phyloP scores from a whole-genome alignment of 2,888 invertebrate genomes.

The Caenorhabditis afra region DNA sequence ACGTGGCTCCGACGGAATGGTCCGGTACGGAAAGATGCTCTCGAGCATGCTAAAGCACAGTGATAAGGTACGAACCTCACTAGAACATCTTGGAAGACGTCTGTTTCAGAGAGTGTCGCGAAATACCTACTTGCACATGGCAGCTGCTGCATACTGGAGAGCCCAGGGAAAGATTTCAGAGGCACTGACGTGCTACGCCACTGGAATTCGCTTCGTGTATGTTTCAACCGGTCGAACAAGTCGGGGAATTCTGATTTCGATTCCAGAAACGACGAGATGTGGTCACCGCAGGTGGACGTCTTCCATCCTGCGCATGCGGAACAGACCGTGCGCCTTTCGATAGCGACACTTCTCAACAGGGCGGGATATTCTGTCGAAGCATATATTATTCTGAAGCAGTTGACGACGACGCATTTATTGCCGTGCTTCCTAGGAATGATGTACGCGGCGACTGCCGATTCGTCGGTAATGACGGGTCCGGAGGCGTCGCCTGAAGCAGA shows the following conservation, averaged over 20 bases:
- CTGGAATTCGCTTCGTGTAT: constrained; percentile 51
- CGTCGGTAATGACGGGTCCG: constrained; percentile 54
- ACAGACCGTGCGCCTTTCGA: constrained; percentile 36
- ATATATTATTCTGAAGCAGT: constrained; percentile 44
- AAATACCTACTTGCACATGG: constrained; percentile 62
- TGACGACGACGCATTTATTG: constrained; percentile 5
- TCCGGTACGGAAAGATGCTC: constrained; percentile 49
- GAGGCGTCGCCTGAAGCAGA: constrained; percentile 29
- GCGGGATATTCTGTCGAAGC: constrained; percentile 46
- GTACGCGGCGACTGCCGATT: constrained; percentile 45
- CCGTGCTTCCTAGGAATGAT: constrained; percentile 46
- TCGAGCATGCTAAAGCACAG: constrained; percentile 50
- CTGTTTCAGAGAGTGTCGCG: constrained; percentile 56
- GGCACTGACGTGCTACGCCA: constrained; percentile 59
- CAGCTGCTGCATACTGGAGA: constrained; percentile 67
- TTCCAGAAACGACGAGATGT: constrained; percentile 34
- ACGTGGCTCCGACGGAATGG: constrained; percentile 39
- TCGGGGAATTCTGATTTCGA: background rate
- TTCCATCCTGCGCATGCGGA: constrained; percentile 48
- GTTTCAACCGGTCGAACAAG: background rate
- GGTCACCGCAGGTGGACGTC: constrained; percentile 33
- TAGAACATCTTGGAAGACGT: background rate
- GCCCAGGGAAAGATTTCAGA: constrained; percentile 56
- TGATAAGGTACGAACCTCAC: constrained; percentile 29
- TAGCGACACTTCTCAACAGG: constrained; percentile 47